Base-by-base conservation (phyloP, 1,140 invertebrate genomes). In the Scaptomyza pallida region DNA sequence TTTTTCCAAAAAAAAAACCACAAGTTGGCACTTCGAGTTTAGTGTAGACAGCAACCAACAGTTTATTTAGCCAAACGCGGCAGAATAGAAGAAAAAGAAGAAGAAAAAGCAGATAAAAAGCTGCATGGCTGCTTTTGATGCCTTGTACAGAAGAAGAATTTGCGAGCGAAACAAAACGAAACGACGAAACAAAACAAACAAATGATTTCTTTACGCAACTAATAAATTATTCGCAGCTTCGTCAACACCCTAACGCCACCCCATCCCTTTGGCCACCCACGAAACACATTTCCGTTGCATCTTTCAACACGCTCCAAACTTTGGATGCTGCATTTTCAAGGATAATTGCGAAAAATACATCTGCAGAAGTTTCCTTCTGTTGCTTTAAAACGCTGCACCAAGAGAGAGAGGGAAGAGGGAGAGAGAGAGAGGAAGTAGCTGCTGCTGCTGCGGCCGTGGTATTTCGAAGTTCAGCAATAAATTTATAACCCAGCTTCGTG, bases 401-500 rank as follows among this genome's bases (percentile, higher is more conserved):
- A n/a, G n/a, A n/a, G n/a, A n/a, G n/a, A n/a, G n/a, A n/a, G n/a
- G n/a, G n/a, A n/a, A n/a, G n/a, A n/a, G n/a, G n/a, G n/a, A n/a
- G n/a, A n/a, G n/a, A n/a, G n/a, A 30, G 35, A 48, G 44, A 48
- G 55, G 55, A 61, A 68, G 54, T 60, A 44, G 71, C 55, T 52
- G 78, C 75, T 30, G 26, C 26, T 67, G 78, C 81, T 30, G 26
- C 26, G 71, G 78, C 81, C 60, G 67, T 72, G 78, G 82, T 82
- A 86, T 86, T 86, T 82, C 79, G 88, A 86, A 86, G 82, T 86
- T 86, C 60, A 75, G 82, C 78, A 86, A 86, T 86, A 86, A 86
- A 86, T 86, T 86, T 78, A 88, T 88, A 82, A 61, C 82, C 43
- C 44, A 61, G 82, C 82, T 68, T 43, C 40, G 62, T 56, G 67